Percentiles rank a stretch among this genome's conserved stretches.
phyloP scores from a whole-genome alignment of 2,113 vertebrate genomes.

The Agelaius tricolor region DNA sequence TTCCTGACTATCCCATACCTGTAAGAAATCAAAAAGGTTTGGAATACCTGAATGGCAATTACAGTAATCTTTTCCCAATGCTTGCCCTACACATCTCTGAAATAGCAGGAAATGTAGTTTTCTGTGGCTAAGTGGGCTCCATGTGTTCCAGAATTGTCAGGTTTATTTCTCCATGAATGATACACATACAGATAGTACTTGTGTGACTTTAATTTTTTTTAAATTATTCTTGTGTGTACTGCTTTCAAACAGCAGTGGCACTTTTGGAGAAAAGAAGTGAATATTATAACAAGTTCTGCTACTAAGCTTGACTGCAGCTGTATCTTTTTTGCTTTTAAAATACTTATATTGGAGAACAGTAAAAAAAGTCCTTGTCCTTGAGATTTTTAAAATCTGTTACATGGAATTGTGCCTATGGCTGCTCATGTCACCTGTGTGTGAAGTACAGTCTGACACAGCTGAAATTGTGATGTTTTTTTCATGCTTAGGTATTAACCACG shows the following conservation, averaged over 20 bases:
- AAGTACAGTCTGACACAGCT: background rate
- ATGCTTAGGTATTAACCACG: constrained; percentile 86
- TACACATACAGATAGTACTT: background rate
- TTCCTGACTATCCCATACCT: background rate
- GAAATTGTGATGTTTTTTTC: background rate
- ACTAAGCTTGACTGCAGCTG: background rate
- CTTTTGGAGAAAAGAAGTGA: background rate
- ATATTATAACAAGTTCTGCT: background rate
- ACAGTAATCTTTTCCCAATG: background rate
- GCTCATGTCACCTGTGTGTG: background rate
- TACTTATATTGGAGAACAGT: background rate
- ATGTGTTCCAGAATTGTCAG: background rate
- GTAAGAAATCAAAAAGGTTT: background rate
- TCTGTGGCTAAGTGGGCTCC: background rate
- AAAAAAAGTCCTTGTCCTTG: background rate
- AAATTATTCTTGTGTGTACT: background rate
- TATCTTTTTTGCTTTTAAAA: background rate
- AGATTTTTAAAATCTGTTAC: background rate
- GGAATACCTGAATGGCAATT: background rate
- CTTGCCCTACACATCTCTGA: background rate
- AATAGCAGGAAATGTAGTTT: background rate
- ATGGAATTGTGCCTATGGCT: background rate
- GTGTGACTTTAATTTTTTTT: background rate
- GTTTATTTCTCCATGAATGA: background rate
- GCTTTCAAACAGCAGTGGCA: background rate